Evolutionary conservation across 2,888 invertebrate genomes (phyloP).

Genomic region (Heliconius ismenius): DNA sequence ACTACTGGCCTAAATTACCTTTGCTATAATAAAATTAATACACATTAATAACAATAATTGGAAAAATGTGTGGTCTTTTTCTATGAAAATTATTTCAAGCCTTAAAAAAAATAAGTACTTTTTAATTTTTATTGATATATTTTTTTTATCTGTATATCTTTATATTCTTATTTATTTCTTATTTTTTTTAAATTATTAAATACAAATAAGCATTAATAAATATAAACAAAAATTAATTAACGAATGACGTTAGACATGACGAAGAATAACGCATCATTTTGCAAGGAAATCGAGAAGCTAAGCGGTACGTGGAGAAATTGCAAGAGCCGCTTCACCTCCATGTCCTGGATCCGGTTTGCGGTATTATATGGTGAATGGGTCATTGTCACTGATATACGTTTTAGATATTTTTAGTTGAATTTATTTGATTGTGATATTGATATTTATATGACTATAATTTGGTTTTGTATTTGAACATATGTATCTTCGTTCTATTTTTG

Average conservation of each 20-base stretch:
- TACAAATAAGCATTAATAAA: not conserved
- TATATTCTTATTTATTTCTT: not conserved
- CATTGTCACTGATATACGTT: conserved; percentile 17
- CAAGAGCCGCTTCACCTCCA: not conserved
- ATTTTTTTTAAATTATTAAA: not conserved
- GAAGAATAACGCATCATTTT: conserved; percentile 1
- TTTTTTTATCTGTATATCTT: too few species aligned
- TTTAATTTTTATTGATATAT: too few species aligned
- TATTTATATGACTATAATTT: not conserved
- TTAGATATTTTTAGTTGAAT: not conserved
- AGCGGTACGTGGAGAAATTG: conserved; percentile 25
- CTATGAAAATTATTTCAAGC: too few species aligned
- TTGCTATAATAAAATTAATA: too few species aligned
- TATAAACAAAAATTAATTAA: not conserved
- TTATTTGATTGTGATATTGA: not conserved
- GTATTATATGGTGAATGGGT: conserved; percentile 15
- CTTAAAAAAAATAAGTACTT: too few species aligned
- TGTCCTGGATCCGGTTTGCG: conserved; percentile 25
- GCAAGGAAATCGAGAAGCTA: conserved; percentile 8
- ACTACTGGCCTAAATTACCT: too few species aligned
- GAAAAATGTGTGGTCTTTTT: too few species aligned
- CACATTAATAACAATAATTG: too few species aligned
- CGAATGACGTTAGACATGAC: conserved; percentile 6
- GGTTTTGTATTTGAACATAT: too few species aligned
- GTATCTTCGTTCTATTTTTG: too few species aligned